phyloP scores from a whole-genome alignment of 2,888 invertebrate genomes.

The Drosophila lacicola region DNA sequence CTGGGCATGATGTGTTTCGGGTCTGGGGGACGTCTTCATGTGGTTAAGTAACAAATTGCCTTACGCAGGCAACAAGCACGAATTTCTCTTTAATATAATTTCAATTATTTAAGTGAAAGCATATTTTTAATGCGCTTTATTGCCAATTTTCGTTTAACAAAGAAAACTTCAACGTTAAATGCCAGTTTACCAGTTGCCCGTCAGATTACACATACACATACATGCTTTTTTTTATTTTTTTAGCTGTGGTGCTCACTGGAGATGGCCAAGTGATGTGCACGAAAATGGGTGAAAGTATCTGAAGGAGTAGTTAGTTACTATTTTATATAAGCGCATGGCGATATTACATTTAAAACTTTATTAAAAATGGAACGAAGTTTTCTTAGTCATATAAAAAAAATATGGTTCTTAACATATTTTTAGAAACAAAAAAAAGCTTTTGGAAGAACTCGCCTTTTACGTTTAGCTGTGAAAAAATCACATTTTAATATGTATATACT shows the following conservation, averaged over 20 bases:
- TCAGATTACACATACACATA: conserved; percentile 9
- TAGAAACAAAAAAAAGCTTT: too few species aligned
- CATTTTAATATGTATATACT: too few species aligned
- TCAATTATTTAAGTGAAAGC: conserved; percentile 72
- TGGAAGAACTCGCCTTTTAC: too few species aligned
- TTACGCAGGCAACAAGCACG: conserved; percentile 33
- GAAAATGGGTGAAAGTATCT: not conserved
- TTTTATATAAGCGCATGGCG: too few species aligned
- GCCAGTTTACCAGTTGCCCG: conserved; percentile 28
- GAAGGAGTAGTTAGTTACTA: too few species aligned
- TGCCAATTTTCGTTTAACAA: conserved; percentile 67
- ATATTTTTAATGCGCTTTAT: conserved; percentile 77
- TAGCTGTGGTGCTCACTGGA: conserved; percentile 1
- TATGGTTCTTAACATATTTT: too few species aligned
- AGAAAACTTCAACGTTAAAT: conserved; percentile 51
- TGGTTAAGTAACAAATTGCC: conserved; percentile 52
- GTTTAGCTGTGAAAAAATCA: too few species aligned
- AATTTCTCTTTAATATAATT: conserved; percentile 69
- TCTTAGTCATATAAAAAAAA: too few species aligned
- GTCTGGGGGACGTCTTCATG: conserved; percentile 19
- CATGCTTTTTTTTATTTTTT: not conserved
- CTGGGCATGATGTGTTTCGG: not conserved
- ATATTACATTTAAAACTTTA: too few species aligned
- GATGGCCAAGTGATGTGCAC: not conserved
- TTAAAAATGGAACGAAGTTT: too few species aligned